Evolutionary conservation across 2,888 invertebrate genomes (phyloP).

Genomic region (Drosophila longiperda): DNA sequence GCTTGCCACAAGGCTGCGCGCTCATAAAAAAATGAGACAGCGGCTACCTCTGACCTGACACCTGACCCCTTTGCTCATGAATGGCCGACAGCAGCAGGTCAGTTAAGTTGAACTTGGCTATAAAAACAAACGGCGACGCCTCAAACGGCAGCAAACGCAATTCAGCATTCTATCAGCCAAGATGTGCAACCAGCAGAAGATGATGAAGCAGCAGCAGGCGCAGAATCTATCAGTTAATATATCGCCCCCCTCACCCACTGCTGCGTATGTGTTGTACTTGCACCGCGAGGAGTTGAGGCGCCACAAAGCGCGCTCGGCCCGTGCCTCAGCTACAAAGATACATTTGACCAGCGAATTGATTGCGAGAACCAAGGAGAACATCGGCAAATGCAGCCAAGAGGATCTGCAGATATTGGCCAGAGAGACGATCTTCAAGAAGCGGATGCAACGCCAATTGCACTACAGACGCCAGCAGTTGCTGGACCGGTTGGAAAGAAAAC

Average conservation of each 20-base stretch:
- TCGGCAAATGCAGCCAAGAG: conserved; percentile 60
- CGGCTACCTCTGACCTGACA: background rate
- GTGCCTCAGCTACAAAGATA: conserved; percentile 59
- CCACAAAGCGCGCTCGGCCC: conserved; percentile 38
- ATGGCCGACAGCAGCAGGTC: conserved; percentile 65
- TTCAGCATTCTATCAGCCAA: conserved; percentile 36
- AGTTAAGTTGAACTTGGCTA: conserved; percentile 29
- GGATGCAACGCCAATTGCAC: conserved; percentile 57
- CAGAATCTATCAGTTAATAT: background rate
- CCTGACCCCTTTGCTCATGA: conserved; percentile 49
- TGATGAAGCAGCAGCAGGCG: conserved; percentile 2
- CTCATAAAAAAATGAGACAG: conserved; percentile 45
- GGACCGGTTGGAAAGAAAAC: conserved; percentile 11
- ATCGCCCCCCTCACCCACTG: conserved; percentile 46
- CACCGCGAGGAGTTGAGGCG: conserved; percentile 66
- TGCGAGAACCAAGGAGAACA: conserved; percentile 63
- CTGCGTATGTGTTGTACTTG: conserved; percentile 64
- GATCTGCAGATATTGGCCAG: conserved; percentile 64
- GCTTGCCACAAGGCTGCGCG: conserved; percentile 4
- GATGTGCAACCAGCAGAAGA: conserved; percentile 60
- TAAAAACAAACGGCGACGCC: conserved; percentile 36
- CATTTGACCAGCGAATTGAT: conserved; percentile 67
- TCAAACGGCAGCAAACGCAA: conserved; percentile 48
- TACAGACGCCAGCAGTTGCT: conserved; percentile 62
- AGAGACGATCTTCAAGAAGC: conserved; percentile 69